Base-by-base conservation (phyloP, 2,888 invertebrate species). In the Keiferia lycopersicella region DNA sequence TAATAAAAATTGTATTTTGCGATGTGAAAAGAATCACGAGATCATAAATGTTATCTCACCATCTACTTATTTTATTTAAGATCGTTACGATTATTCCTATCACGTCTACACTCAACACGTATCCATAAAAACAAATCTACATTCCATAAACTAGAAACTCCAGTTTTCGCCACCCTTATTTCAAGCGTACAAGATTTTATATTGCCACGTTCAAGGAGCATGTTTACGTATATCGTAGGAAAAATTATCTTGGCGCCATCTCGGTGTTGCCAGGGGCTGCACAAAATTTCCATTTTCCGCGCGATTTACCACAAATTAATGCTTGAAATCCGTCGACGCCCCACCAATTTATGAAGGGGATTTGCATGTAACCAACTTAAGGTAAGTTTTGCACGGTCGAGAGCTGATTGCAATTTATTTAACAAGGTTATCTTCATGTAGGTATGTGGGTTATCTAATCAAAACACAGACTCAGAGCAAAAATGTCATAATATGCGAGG, bases 251-350 rank as follows among this genome's bases (percentile, higher is more conserved):
- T 84, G 77, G 81, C 64, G 12, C 26, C 26, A 18, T 58, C 67
- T 68, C 71, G 70, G 76, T 76, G 82, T 79, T 81, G 84, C 85
- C 82, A 78, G 83, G 78, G 87, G 87, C 84, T 88, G 91, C 89
- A 89, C 88, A 89, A 89, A 91, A 88, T 91, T 91, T 89, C 89
- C 87, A 91, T 90, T 91, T 91, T 91, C 91, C 87, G 79, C 86
- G 75, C 88, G 88, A 91, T 90, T 91, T 89, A 81, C 87, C 86
- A 79, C 89, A 91, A 91, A 91, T 91, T 90, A 91, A 91, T 89
- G 87, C 84, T 76, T 77, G 79, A 76, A 86, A 90, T 85, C 83
- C 86, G 86, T 88, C 85, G 84, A 75, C 87, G 83, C 84, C 82
- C 82, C 75, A 77, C 81, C 86, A 86, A 87, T 89, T 89, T 90